Conservation (phyloP, 2,888 invertebrate genomes). For the Rotaria macrura region DNA sequence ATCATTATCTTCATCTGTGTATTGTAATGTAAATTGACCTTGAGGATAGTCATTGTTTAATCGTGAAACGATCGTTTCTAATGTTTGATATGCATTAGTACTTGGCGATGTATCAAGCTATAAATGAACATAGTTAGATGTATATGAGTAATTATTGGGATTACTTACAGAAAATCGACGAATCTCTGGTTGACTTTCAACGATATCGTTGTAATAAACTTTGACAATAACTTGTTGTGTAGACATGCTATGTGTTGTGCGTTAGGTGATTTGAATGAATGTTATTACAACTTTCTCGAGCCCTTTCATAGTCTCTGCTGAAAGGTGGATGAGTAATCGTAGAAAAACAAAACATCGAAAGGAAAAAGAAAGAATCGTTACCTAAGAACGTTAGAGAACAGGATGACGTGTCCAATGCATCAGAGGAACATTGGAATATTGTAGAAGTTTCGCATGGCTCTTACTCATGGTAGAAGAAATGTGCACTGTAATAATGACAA, state of each 20-base stretch:
- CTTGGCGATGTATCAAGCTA: not conserved
- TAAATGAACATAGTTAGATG: not conserved
- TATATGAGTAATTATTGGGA: no score
- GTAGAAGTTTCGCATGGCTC: not conserved
- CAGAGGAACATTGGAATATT: no score
- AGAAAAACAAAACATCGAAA: not conserved
- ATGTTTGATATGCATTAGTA: not conserved
- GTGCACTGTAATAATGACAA: not conserved
- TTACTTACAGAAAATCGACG: constrained; percentile 14
- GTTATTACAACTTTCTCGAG: not conserved
- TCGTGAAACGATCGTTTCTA: not conserved
- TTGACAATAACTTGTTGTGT: not conserved
- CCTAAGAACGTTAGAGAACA: not conserved
- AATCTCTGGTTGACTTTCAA: constrained; percentile 3
- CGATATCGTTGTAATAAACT: constrained; percentile 9
- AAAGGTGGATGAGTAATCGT: not conserved
- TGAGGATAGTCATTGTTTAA: not conserved
- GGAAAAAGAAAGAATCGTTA: no score
- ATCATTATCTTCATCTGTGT: not conserved
- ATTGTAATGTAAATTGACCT: constrained; percentile 10
- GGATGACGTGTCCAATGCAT: not conserved
- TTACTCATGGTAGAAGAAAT: not conserved
- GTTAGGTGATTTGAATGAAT: not conserved
- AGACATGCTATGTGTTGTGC: not conserved
- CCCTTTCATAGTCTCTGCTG: not conserved